phyloP scores from a whole-genome alignment of 2,888 invertebrate genomes.

The Mesochorus sp. region DNA sequence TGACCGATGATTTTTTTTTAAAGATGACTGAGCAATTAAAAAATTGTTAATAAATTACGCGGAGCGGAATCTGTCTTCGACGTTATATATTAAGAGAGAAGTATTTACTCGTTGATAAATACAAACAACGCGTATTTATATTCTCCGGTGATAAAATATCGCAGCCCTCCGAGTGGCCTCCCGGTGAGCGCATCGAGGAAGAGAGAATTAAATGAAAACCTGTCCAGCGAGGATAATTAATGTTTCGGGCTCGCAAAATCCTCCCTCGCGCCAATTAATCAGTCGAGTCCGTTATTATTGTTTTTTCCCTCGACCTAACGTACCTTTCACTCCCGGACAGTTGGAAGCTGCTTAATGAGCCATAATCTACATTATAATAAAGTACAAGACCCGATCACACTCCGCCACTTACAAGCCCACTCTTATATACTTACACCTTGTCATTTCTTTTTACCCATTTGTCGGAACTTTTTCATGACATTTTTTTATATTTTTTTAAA shows the following conservation, averaged over 20 bases:
- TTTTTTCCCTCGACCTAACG: constrained; percentile 11
- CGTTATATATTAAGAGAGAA: background rate
- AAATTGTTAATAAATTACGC: background rate
- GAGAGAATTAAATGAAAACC: constrained; percentile 68
- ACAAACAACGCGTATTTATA: constrained; percentile 1
- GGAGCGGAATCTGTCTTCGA: background rate
- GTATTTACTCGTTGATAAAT: constrained; percentile 8
- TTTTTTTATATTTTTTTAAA: too few relatives aligned
- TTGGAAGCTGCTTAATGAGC: constrained; percentile 58
- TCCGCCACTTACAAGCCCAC: too few relatives aligned
- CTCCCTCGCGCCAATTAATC: constrained; percentile 69
- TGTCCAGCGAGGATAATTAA: constrained; percentile 69
- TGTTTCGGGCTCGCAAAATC: constrained; percentile 62
- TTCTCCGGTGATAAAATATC: constrained; percentile 38
- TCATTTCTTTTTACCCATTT: too few relatives aligned
- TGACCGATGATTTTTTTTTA: too few relatives aligned
- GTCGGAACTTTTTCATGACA: too few relatives aligned
- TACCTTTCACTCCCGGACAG: background rate
- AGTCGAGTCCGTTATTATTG: constrained; percentile 48
- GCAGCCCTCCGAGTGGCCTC: constrained; percentile 60
- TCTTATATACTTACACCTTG: too few relatives aligned
- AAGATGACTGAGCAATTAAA: background rate
- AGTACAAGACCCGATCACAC: background rate
- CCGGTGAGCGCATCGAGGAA: constrained; percentile 66
- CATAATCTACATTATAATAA: constrained; percentile 65